Conservation (phyloP, 2,888 invertebrate species). For the Phyllotreta striolata region DNA sequence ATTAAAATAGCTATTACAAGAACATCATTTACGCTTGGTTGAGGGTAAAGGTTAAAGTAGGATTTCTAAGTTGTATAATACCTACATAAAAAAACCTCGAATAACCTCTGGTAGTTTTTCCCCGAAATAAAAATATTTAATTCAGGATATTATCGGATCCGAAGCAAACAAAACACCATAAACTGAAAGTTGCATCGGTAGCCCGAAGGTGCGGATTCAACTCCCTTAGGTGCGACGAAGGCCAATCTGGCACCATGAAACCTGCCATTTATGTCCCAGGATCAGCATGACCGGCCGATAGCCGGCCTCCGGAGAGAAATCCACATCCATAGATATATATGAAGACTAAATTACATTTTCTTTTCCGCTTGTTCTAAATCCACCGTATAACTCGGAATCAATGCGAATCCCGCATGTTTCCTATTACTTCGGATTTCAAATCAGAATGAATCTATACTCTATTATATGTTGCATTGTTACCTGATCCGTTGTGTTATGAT, state of each 20-base stretch:
- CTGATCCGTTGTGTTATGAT: too few relatives aligned
- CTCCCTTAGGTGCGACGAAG: conserved; percentile 32
- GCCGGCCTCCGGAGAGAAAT: conserved; percentile 38
- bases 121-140: conserved; percentile 23
- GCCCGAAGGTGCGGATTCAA: conserved; percentile 14
- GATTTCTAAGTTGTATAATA: too few relatives aligned
- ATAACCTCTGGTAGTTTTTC: too few relatives aligned
- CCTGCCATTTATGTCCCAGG: conserved; percentile 41
- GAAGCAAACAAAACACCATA: conserved; percentile 10
- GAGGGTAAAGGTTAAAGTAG: too few relatives aligned
- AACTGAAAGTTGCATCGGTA: conserved; percentile 23
- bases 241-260: conserved; percentile 44
- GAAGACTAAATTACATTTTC: conserved; percentile 42
- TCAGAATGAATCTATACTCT: conserved; percentile 28
- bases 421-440: conserved; percentile 40
- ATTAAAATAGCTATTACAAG: too few relatives aligned
- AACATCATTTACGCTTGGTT: too few relatives aligned
- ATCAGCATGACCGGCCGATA: conserved; percentile 37
- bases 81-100: too few relatives aligned
- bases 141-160: conserved; percentile 11
- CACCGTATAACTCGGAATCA: conserved; percentile 41
- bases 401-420: conserved; percentile 39
- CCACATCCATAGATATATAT: conserved; percentile 43
- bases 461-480: too few relatives aligned
- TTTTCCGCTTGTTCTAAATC: conserved; percentile 32